A percentile compares a stretch with the other conserved stretches of the same genome.
These are phyloP conservation scores for Charina bottae DNA, from an alignment of 2,113 vertebrate genomes.

Conservation along the genomic window DNA sequence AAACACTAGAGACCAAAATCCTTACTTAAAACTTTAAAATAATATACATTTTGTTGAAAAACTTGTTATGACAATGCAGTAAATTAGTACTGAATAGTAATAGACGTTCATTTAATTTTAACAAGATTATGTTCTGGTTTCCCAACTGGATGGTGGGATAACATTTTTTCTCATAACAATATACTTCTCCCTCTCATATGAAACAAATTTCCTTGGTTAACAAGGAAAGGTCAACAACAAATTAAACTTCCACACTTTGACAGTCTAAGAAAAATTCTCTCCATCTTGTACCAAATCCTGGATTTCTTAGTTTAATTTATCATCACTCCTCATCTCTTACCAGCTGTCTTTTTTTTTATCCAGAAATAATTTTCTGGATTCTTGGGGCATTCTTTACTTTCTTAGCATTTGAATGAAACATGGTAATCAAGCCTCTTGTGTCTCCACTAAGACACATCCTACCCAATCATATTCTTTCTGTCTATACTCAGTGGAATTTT, in stretches of 20 bases:
- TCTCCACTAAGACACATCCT: neutral
- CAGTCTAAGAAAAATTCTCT: neutral
- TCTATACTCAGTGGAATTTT: neutral
- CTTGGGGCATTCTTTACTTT: neutral
- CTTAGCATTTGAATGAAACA: neutral
- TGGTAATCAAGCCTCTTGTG: neutral
- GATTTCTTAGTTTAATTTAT: neutral
- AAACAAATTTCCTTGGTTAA: neutral
- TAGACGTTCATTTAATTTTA: neutral
- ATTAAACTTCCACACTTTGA: neutral
- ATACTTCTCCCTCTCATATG: neutral
- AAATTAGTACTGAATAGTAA: neutral
- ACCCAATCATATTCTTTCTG: too few species aligned
- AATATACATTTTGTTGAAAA: neutral
- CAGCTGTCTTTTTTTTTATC: neutral
- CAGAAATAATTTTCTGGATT: neutral
- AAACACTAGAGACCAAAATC: neutral
- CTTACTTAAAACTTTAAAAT: neutral
- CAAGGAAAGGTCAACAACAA: neutral
- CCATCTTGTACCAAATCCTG: neutral
- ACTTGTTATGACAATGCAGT: neutral
- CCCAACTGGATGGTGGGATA: neutral
- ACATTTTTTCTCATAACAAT: neutral
- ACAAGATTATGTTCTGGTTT: neutral
- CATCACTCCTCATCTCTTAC: neutral